Percentiles rank a stretch among this genome's conserved stretches.
phyloP scores from a whole-genome alignment of 1,140 invertebrate species.

The Pachypeltis micranthus region DNA sequence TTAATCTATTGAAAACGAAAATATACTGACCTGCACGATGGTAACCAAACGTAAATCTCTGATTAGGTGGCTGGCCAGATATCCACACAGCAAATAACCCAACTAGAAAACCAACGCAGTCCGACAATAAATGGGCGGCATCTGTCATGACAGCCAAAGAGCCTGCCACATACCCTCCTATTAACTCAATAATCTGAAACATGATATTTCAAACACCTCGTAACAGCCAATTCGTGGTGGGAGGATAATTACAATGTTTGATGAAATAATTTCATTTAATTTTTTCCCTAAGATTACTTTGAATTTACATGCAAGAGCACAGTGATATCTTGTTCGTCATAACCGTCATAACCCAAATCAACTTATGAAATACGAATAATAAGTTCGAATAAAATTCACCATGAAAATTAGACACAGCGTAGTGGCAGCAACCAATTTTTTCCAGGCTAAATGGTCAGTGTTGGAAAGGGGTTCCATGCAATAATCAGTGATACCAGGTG shows the following conservation, averaged over 20 bases:
- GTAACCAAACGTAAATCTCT: slow-evolving; percentile 66
- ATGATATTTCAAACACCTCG: not conserved
- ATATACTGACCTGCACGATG: slow-evolving; percentile 51
- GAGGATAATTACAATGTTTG: no score
- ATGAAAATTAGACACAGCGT: slow-evolving; percentile 21
- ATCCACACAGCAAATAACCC: slow-evolving; percentile 63
- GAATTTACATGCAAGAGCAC: no score
- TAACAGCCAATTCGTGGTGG: no score
- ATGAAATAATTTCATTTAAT: no score
- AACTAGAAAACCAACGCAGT: slow-evolving; percentile 69
- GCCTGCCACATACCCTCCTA: slow-evolving; percentile 65
- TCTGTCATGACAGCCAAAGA: slow-evolving; percentile 74
- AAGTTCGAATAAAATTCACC: no score
- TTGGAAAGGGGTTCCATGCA: slow-evolving; percentile 19
- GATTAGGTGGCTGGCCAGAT: slow-evolving; percentile 48
- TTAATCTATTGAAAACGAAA: not conserved
- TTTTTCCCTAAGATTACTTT: no score
- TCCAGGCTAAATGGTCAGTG: slow-evolving; percentile 17
- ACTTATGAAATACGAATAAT: no score
- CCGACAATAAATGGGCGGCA: slow-evolving; percentile 70
- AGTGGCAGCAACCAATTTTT: slow-evolving; percentile 20
- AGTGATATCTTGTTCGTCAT: no score
- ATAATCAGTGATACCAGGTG: slow-evolving; percentile 11
- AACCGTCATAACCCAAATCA: no score
- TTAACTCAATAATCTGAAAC: slow-evolving; percentile 48